Percentiles rank a stretch among this genome's conserved stretches.
Conservation (phyloP, 2,888 invertebrate species). For the Choreutis nemorana region DNA sequence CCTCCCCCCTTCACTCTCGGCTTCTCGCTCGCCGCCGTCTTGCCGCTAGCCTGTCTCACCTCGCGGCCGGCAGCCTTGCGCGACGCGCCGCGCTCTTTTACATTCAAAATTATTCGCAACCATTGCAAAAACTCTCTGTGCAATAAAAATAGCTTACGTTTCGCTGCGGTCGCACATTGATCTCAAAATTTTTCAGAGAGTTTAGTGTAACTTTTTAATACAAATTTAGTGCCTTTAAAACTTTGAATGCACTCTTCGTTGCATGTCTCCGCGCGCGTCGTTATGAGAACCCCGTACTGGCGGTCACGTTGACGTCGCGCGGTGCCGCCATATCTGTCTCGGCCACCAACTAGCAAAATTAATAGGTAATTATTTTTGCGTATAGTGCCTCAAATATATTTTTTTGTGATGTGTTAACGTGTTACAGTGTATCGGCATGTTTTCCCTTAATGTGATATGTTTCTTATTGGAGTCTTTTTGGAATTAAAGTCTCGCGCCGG, state of each 20-base stretch:
- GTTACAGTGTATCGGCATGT: constrained; percentile 39
- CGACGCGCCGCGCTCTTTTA: constrained; percentile 66
- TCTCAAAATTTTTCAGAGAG: constrained; percentile 48
- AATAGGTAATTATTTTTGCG: constrained; percentile 67
- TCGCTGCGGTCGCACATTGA: constrained; percentile 48
- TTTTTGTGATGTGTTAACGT: constrained; percentile 45
- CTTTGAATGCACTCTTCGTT: constrained; percentile 70
- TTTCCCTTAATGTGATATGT: constrained; percentile 34
- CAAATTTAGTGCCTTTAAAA: constrained; percentile 53
- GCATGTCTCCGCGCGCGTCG: constrained; percentile 80
- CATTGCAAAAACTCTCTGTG: constrained; percentile 66
- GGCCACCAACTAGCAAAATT: constrained; percentile 69
- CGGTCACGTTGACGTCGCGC: constrained; percentile 74
- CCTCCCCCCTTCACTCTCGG: constrained; percentile 64
- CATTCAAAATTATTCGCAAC: constrained; percentile 67
- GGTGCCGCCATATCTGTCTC: constrained; percentile 75
- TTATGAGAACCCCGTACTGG: constrained; percentile 79
- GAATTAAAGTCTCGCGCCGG: constrained; percentile 61
- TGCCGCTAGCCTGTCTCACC: constrained; percentile 66
- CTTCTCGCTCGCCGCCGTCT: constrained; percentile 64
- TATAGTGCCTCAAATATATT: constrained; percentile 43
- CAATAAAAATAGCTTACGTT: constrained; percentile 52
- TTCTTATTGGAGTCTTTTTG: constrained; percentile 58
- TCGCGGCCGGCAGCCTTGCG: constrained; percentile 67
- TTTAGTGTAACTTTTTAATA: constrained; percentile 36